Conservation (phyloP, 53 echinoderm and acorn worm species). For the Hippasteria phrygiana region DNA sequence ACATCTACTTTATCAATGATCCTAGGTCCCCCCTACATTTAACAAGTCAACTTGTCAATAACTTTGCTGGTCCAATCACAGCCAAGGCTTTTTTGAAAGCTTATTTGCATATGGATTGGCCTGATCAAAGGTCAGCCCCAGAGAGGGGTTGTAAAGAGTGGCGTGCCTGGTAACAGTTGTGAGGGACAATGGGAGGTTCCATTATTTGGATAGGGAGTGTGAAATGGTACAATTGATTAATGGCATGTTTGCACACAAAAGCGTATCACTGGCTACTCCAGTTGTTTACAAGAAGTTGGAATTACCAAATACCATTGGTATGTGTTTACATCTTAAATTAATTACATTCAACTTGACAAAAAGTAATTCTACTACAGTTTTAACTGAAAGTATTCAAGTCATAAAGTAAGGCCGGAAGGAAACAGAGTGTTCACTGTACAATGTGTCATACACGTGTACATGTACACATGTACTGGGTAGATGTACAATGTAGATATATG, state of each 20-base stretch:
- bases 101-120: slow-evolving; percentile 48
- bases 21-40: slow-evolving; percentile 5
- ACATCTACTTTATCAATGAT: slow-evolving; percentile 16
- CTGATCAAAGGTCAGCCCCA: slow-evolving; percentile 47
- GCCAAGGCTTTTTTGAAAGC: slow-evolving; percentile 30
- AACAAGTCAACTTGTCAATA: slow-evolving; percentile 47
- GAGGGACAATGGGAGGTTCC: slow-evolving; percentile 53
- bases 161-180: slow-evolving; percentile 63
- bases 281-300: too few relatives aligned
- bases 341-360: too few relatives aligned
- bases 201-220: slow-evolving; percentile 17
- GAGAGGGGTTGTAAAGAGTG: slow-evolving; percentile 11
- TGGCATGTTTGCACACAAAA: background rate
- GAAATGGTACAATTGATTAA: background rate
- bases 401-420: too few relatives aligned
- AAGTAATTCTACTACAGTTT: too few relatives aligned
- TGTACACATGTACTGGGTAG: too few relatives aligned
- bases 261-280: too few relatives aligned
- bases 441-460: too few relatives aligned
- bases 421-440: too few relatives aligned
- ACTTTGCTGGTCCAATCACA: slow-evolving; percentile 52
- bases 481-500: too few relatives aligned
- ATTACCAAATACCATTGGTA: too few relatives aligned
- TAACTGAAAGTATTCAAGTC: too few relatives aligned
- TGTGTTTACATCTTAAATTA: too few relatives aligned